phyloP scores from a whole-genome alignment of 1,140 invertebrate species.

The Lepidurus packardi region DNA sequence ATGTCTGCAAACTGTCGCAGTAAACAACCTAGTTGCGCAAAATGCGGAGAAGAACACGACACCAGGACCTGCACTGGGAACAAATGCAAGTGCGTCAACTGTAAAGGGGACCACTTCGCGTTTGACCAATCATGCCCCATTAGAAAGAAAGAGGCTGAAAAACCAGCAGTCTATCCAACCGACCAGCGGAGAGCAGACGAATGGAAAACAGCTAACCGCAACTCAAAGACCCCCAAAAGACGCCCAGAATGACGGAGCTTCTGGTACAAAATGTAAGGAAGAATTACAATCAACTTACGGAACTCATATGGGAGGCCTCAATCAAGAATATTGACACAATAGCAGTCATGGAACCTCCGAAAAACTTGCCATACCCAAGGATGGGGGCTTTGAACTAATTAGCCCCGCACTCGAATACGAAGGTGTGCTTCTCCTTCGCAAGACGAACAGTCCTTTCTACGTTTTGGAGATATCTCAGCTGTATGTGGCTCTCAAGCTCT shows the following conservation, averaged over 20 bases:
- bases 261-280: background rate
- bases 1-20: background rate
- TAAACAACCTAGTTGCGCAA: background rate
- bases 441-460: background rate
- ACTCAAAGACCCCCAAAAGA: background rate
- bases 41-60: background rate
- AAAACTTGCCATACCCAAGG: background rate
- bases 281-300: background rate
- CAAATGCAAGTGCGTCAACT: background rate
- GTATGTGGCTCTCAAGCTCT: background rate
- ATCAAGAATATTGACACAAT: slow-evolving; percentile 22
- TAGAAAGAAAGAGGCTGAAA: background rate
- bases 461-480: background rate
- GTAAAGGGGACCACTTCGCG: background rate
- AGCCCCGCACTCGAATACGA: background rate
- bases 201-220: background rate
- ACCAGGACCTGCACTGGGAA: background rate
- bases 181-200: no score
- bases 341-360: background rate
- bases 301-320: no score
- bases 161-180: no score
- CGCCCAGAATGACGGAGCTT: no score
- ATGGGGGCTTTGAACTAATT: background rate
- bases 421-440: background rate
- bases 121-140: background rate